These are phyloP conservation scores for Crypturellus tataupa DNA, from an alignment of 2,797 vertebrate species.

Conservation along the genomic window DNA sequence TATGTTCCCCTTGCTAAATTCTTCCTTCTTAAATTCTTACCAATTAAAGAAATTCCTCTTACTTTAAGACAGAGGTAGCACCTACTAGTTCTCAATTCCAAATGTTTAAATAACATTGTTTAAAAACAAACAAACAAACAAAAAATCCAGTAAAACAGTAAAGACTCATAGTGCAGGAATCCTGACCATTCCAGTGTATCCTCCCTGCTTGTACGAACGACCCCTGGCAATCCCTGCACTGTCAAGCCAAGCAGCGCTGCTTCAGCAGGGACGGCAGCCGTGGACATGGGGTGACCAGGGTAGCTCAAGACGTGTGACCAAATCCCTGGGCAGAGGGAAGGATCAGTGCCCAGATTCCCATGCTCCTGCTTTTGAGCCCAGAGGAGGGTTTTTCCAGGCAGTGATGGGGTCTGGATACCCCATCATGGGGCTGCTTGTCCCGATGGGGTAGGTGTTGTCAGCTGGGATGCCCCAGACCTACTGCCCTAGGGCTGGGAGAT, in stretches of 20 bases:
- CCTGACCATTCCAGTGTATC: background rate
- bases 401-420: background rate
- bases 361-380: background rate
- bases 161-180: background rate
- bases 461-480: background rate
- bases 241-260: background rate
- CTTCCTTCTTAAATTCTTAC: background rate
- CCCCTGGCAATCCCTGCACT: background rate
- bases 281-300: background rate
- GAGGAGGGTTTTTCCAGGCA: background rate
- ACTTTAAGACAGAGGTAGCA: background rate
- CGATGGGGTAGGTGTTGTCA: background rate
- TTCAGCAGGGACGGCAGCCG: background rate
- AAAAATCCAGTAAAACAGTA: background rate
- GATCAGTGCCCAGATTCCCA: background rate
- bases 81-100: background rate
- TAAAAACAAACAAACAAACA: background rate
- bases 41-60: background rate
- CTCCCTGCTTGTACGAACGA: background rate
- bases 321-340: background rate
- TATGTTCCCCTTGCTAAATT: background rate
- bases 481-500: rapidly evolving
- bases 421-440: background rate
- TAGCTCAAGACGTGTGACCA: background rate
- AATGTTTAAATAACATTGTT: background rate